Evolutionary conservation across 92 coral and sea anemone species (phyloP), one percentile per base, ranked within the genome.

Genomic region (Epizoanthus illoricatus): DNA sequence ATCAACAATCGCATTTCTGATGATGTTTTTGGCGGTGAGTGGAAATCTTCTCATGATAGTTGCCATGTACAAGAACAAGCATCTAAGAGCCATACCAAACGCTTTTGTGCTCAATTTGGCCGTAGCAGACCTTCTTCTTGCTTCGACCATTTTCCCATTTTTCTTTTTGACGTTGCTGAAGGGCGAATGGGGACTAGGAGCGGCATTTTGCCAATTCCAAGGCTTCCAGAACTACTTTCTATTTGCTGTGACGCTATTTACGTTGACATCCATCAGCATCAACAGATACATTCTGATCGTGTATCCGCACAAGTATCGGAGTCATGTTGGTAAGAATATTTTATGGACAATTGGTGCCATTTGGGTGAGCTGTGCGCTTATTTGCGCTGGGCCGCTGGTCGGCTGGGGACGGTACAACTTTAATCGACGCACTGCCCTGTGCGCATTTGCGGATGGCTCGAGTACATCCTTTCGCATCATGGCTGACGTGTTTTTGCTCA

Each of bases 81-180:
- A 21, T n/a, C 86, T 89, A 19, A 80, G 85, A 39, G 86, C 92
- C 2, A 89, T 83, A n/a, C 92, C 92, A 67, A 89, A 86, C 68
- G 55, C 69, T 23, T 89, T 89, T 73, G 83, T 89, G 10, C 47
- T 89, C 20, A 89, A 89, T 76, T 80, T 89, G 7, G 78, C 81
- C 57, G 78, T 86, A 19, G 84, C 85, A 60, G 85, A 89, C 69
- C 75, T 89, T 5, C 81, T 86, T 15, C 80, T 89, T 39, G 92
- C 90, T 5, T 39, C 73, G 5, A 79, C 90, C 5, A 75, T 82
- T 5, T 40, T 86, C 0, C 90, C 92, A 4, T 75, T 89, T 7
- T 86, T 89, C 13, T 63, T 83, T 4, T 79, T 79, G 85, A 89
- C 90, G 55, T 87, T 86, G 16, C 65, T 45, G 7, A 71, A 69